Percentiles rank a stretch among this genome's conserved stretches.
Evolutionary conservation across 2,888 invertebrate species (phyloP).

Genomic region (Microchrysa polita): DNA sequence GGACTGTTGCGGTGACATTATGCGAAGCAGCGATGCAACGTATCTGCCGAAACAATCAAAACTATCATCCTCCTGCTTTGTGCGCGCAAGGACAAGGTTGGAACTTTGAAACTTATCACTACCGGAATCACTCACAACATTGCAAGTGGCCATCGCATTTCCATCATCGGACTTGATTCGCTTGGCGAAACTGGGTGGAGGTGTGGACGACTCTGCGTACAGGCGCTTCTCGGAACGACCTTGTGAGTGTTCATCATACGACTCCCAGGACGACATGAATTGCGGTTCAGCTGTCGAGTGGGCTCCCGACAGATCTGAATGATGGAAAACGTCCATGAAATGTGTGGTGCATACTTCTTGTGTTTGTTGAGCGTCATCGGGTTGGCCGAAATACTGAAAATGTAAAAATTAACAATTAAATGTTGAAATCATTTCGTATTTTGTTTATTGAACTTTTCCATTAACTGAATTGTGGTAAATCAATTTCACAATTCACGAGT

Average conservation of each 20-base stretch:
- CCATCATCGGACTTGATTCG: conserved; percentile 4
- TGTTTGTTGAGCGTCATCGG: conserved; percentile 4
- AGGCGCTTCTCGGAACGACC: conserved; percentile 13
- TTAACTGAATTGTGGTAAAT: too few species aligned
- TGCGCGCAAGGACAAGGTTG: neutral
- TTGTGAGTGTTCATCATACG: conserved; percentile 17
- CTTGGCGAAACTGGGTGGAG: neutral
- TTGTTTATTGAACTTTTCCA: too few species aligned
- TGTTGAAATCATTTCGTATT: too few species aligned
- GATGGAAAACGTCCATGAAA: conserved; percentile 10
- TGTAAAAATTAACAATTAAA: too few species aligned
- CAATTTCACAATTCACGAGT: too few species aligned
- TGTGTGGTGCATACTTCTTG: conserved; percentile 26
- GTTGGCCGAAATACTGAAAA: conserved; percentile 14
- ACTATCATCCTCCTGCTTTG: conserved; percentile 25
- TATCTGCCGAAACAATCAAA: conserved; percentile 36
- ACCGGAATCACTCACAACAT: conserved; percentile 1
- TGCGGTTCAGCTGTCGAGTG: neutral
- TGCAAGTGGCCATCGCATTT: neutral
- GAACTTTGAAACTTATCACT: neutral
- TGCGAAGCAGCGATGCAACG: conserved; percentile 25
- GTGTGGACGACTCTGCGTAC: neutral
- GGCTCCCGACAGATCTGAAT: neutral
- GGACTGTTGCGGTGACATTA: conserved; percentile 12
- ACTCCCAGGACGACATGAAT: conserved; percentile 19